These are phyloP conservation scores for Spinibarbus caldwelli DNA, from an alignment of 2,797 vertebrate species.

Conservation along the genomic window DNA sequence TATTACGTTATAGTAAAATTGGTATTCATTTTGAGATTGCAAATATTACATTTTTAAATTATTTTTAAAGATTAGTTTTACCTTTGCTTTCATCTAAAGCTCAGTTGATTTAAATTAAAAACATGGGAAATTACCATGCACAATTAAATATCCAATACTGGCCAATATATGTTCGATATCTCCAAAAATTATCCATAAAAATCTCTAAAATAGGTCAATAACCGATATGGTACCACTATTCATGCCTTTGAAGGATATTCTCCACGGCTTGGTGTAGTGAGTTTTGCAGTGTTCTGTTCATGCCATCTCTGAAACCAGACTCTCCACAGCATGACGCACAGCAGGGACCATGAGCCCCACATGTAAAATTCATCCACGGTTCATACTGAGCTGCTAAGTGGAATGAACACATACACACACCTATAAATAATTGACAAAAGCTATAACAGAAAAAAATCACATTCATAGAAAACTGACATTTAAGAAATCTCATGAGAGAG, in stretches of 20 bases:
- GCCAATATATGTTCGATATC: background rate
- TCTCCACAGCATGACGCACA: slow-evolving; percentile 23
- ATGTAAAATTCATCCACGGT: slow-evolving; percentile 50
- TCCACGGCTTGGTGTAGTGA: background rate
- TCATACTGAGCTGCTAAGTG: slow-evolving; percentile 32
- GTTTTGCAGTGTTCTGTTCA: background rate
- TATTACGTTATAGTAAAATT: too few relatives aligned
- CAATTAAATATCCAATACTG: too few relatives aligned
- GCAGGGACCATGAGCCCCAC: slow-evolving; percentile 21
- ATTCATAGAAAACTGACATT: background rate
- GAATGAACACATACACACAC: slow-evolving; percentile 7
- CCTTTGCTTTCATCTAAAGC: too few relatives aligned
- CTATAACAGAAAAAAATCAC: background rate
- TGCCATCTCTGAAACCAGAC: background rate
- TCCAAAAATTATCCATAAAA: background rate
- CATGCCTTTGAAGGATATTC: background rate
- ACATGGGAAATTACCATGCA: too few relatives aligned
- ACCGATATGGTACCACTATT: background rate
- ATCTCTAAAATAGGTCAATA: background rate
- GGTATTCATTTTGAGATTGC: background rate
- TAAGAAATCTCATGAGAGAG: slow-evolving; percentile 7
- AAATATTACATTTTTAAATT: background rate
- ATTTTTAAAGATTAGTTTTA: background rate
- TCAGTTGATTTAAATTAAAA: too few relatives aligned
- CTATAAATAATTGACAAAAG: slow-evolving; percentile 40